Conservation (phyloP, 2,113 vertebrate species). For the Neotoma lepida region DNA sequence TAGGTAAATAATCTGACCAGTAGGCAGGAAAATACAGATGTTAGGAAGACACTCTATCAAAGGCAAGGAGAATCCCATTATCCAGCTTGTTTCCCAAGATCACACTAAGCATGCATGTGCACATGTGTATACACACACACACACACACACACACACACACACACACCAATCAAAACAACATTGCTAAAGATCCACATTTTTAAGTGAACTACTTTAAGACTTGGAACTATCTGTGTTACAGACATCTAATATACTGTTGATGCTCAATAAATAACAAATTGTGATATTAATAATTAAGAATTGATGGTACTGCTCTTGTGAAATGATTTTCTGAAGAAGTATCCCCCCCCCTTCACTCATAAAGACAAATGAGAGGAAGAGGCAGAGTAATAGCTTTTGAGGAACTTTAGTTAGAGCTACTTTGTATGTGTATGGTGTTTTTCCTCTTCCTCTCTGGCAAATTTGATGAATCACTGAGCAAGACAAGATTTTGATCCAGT, state of each 20-base stretch:
- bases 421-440: not conserved
- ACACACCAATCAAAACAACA: not conserved
- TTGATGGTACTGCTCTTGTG: conserved; percentile 62
- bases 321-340: conserved; percentile 74
- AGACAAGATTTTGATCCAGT: conserved; percentile 16
- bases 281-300: conserved; percentile 78
- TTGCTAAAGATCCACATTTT: conserved; percentile 9
- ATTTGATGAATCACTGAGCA: conserved; percentile 58
- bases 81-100: conserved; percentile 10
- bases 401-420: conserved; percentile 59
- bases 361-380: conserved; percentile 67
- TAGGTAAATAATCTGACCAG: conserved; percentile 8
- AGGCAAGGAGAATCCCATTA: conserved; percentile 39
- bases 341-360: conserved; percentile 64
- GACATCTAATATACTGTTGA: conserved; percentile 68
- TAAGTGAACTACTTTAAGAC: conserved; percentile 54
- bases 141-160: not conserved
- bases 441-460: not conserved
- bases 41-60: conserved; percentile 23
- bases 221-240: conserved; percentile 45
- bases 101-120: too few species aligned
- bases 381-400: conserved; percentile 67
- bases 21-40: conserved; percentile 36
- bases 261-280: conserved; percentile 75
- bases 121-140: not conserved